Evolutionary conservation across 2,888 invertebrate species (phyloP).

Genomic region (Hypselothyrea guttata): DNA sequence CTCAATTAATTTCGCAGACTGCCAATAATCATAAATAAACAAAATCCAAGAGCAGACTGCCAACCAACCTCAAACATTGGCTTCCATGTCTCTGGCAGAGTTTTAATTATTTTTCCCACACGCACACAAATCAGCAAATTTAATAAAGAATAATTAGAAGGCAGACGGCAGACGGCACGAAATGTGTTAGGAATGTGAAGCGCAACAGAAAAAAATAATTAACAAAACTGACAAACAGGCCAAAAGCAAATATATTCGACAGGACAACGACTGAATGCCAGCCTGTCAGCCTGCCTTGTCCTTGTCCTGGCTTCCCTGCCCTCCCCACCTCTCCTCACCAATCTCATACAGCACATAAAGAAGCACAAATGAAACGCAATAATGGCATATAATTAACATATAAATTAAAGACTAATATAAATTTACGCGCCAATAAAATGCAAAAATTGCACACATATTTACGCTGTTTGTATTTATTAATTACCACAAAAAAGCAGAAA

Average conservation of each 20-base stretch:
- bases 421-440: slow-evolving; percentile 57
- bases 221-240: slow-evolving; percentile 53
- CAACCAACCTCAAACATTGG: slow-evolving; percentile 3
- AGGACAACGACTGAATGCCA: slow-evolving; percentile 14
- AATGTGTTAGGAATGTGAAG: slow-evolving; percentile 45
- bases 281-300: no score
- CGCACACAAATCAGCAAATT: slow-evolving; percentile 49
- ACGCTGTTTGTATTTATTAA: not conserved
- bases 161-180: slow-evolving; percentile 22
- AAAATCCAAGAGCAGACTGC: slow-evolving; percentile 40
- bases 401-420: slow-evolving; percentile 69
- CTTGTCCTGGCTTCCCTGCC: no score
- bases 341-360: slow-evolving; percentile 4
- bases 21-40: slow-evolving; percentile 73
- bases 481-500: no score
- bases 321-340: not conserved
- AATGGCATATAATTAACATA: slow-evolving; percentile 68
- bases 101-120: slow-evolving; percentile 60
- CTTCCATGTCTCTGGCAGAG: slow-evolving; percentile 26
- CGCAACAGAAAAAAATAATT: slow-evolving; percentile 60
- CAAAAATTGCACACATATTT: slow-evolving; percentile 38
- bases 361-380: slow-evolving; percentile 43
- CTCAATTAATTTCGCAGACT: slow-evolving; percentile 66
- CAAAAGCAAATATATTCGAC: slow-evolving; percentile 39
- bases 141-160: slow-evolving; percentile 72